phyloP scores from a whole-genome alignment of 2,888 invertebrate species.

The Lepidocyrtinus sp. region DNA sequence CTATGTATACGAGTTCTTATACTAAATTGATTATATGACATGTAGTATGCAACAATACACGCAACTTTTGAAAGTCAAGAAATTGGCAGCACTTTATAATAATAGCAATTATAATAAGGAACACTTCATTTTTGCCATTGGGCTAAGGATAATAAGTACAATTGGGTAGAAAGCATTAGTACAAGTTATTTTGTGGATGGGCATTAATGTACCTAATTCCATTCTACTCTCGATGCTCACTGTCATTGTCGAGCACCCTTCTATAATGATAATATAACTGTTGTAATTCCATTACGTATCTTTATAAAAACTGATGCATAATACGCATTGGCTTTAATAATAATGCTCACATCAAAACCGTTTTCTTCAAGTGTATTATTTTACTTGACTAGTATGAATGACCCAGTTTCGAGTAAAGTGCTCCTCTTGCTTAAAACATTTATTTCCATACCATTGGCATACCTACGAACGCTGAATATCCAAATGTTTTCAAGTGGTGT shows the following conservation, averaged over 20 bases:
- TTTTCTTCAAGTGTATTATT: slow-evolving; percentile 4
- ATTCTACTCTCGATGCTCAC: not conserved
- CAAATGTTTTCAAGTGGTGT: not conserved
- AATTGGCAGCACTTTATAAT: slow-evolving; percentile 24
- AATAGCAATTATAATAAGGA: slow-evolving; percentile 46
- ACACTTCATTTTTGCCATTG: slow-evolving; percentile 25
- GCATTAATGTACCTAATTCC: not conserved
- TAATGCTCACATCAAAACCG: not conserved
- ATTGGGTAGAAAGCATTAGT: not conserved
- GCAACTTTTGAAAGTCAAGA: slow-evolving; percentile 35
- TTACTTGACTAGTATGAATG: slow-evolving; percentile 43
- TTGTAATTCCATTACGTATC: slow-evolving; percentile 4
- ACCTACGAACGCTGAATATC: not conserved
- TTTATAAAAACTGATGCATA: slow-evolving; percentile 5
- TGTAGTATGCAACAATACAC: slow-evolving; percentile 6
- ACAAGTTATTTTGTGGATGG: not conserved
- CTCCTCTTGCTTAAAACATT: slow-evolving; percentile 29
- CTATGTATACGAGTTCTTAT: slow-evolving; percentile 5
- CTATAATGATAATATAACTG: slow-evolving; percentile 13
- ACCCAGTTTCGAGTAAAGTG: slow-evolving; percentile 55
- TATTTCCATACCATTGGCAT: not conserved
- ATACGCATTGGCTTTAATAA: slow-evolving; percentile 1
- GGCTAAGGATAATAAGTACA: not conserved
- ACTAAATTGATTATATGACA: not conserved
- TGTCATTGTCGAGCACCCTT: slow-evolving; percentile 13